Base-by-base conservation (phyloP, 2,797 vertebrate species). In the Pygocentrus nattereri region DNA sequence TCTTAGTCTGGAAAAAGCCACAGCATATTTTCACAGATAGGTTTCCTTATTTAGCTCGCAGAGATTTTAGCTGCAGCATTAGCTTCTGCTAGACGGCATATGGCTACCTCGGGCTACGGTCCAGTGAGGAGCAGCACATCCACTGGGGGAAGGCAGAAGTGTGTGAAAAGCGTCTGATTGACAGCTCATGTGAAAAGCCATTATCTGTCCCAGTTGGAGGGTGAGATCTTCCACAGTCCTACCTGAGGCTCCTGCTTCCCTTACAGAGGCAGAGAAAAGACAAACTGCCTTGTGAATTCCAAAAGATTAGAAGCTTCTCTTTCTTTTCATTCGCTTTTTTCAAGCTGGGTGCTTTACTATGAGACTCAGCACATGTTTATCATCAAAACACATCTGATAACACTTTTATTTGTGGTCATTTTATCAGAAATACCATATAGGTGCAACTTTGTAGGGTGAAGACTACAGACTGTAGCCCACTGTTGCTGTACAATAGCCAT, bases 121-220 rank as follows among this genome's bases (percentile, higher is more conserved):
- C 30, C 50, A 56, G 52, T 38, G 30, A 38, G 52, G 21, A 73
- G 21, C 10, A 8, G 18, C 3, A 8, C 2, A 30, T 54, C 44
- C 52, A 38, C 52, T 27, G 25, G 49, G 41, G 30, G 71, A 73
- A n/a, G 50, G n/a, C 11, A 31, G 30, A 73, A 56, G 27, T 52
- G 71, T 5, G 71, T 34, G 47, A 73, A 73, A 56, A 73, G 71
- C 52, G 21, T 56, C 49, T 38, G 44, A 70, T 52, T 76, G 67
- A 76, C 65, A 52, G 65, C 54, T 61, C 41, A 27, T 52, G 59
- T 67, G 56, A 73, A 72, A 74, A 68, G 41, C n/a, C 41, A 76
- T 68, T 80, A 81, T 81, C 54, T 59, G 54, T 70, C 64, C 44
- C 73, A 70, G 65, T 70, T 62, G 47, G 54, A 58, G 71, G 21